phyloP scores from a whole-genome alignment of 2,888 invertebrate genomes.

The Prenolepis imparis region DNA sequence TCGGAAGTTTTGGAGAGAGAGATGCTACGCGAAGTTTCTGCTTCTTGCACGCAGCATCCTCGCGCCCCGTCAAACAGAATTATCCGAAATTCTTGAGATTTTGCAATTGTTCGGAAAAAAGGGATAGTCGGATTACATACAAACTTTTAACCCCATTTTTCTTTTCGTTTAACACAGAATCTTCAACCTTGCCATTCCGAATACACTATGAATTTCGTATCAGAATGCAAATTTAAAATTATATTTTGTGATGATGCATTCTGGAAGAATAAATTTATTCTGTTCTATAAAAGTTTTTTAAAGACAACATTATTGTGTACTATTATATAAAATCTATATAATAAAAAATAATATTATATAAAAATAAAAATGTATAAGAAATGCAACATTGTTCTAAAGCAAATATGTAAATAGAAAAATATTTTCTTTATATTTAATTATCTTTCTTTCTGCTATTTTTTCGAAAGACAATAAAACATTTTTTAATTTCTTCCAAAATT shows the following conservation, averaged over 20 bases:
- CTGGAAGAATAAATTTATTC: slow-evolving; percentile 11
- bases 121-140: slow-evolving; percentile 35
- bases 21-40: slow-evolving; percentile 1
- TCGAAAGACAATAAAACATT: neutral
- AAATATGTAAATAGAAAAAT: neutral
- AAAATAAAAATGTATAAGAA: neutral
- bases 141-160: slow-evolving; percentile 37
- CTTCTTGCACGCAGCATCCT: slow-evolving; percentile 15
- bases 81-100: slow-evolving; percentile 3
- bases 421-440: neutral
- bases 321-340: slow-evolving; percentile 5
- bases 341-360: neutral
- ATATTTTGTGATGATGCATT: slow-evolving; percentile 9
- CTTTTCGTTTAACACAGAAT: slow-evolving; percentile 18
- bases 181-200: slow-evolving; percentile 47
- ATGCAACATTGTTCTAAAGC: neutral
- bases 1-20: slow-evolving; percentile 13
- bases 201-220: slow-evolving; percentile 7
- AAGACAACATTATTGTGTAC: neutral
- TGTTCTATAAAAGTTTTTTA: neutral
- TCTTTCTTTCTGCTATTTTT: neutral
- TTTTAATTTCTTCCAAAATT: neutral
- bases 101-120: slow-evolving; percentile 34
- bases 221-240: slow-evolving; percentile 38
- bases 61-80: neutral